Evolutionary conservation across 2,888 invertebrate species (phyloP).

Genomic region (Drosophila limbata): DNA sequence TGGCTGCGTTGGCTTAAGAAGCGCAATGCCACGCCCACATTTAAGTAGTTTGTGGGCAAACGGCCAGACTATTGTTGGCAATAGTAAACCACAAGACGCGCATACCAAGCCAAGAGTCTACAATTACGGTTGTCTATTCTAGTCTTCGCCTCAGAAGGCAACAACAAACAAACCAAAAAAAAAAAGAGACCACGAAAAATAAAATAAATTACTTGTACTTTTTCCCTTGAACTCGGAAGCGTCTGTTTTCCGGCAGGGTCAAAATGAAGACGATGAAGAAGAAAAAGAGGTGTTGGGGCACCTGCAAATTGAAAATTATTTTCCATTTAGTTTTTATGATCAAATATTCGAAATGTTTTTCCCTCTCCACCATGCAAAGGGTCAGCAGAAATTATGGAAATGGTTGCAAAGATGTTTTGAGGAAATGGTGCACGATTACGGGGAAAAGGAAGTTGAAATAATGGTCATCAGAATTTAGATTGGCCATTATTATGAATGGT

Average conservation of each 20-base stretch:
- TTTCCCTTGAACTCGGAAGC: constrained; percentile 40
- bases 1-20: constrained; percentile 68
- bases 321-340: constrained; percentile 55
- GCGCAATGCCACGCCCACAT: constrained; percentile 61
- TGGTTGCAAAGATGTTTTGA: constrained; percentile 31
- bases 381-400: constrained; percentile 55
- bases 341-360: constrained; percentile 26
- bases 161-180: constrained; percentile 14
- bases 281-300: constrained; percentile 14
- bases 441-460: constrained; percentile 36
- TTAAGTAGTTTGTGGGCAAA: constrained; percentile 19
- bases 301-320: constrained; percentile 65
- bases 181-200: background rate
- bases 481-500: constrained; percentile 44
- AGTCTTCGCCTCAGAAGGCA: constrained; percentile 14
- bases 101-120: constrained; percentile 73
- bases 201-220: constrained; percentile 25
- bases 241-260: constrained; percentile 37
- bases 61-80: constrained; percentile 41
- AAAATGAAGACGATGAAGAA: constrained; percentile 10
- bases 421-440: constrained; percentile 24
- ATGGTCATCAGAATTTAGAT: constrained; percentile 58
- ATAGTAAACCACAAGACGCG: constrained; percentile 72
- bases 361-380: constrained; percentile 30
- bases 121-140: constrained; percentile 64